phyloP scores from a whole-genome alignment of 2,797 vertebrate species.

The Choloepus didactylus region DNA sequence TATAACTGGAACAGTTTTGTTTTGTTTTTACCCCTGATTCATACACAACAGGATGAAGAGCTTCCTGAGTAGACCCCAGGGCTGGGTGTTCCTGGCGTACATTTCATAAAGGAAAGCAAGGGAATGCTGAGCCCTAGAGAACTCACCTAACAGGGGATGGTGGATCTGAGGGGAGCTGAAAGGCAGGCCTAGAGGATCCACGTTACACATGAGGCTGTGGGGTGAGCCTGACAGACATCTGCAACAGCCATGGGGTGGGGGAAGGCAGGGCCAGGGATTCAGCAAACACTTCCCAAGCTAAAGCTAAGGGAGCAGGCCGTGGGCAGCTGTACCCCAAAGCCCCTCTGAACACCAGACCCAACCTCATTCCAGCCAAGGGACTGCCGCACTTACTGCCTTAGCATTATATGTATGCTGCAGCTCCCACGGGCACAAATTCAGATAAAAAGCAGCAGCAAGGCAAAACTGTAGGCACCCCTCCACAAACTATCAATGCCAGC shows the following conservation, averaged over 20 bases:
- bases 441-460: too few species aligned
- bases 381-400: not conserved
- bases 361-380: not conserved
- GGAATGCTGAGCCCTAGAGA: not conserved
- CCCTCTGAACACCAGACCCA: not conserved
- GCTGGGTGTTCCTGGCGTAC: not conserved
- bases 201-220: not conserved
- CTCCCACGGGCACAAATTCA: not conserved
- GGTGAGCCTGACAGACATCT: not conserved
- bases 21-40: not conserved
- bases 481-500: not conserved
- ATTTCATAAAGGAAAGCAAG: not conserved
- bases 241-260: not conserved
- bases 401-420: rapidly evolving
- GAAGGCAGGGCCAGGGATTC: not conserved
- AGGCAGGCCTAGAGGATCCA: not conserved
- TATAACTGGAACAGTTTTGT: not conserved
- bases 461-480: not conserved
- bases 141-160: not conserved
- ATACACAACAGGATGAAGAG: not conserved
- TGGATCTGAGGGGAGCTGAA: not conserved
- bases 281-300: not conserved
- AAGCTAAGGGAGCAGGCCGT: not conserved
- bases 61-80: not conserved
- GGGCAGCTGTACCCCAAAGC: not conserved